Conservation (phyloP, 2,797 vertebrate species). For the Emys orbicularis region DNA sequence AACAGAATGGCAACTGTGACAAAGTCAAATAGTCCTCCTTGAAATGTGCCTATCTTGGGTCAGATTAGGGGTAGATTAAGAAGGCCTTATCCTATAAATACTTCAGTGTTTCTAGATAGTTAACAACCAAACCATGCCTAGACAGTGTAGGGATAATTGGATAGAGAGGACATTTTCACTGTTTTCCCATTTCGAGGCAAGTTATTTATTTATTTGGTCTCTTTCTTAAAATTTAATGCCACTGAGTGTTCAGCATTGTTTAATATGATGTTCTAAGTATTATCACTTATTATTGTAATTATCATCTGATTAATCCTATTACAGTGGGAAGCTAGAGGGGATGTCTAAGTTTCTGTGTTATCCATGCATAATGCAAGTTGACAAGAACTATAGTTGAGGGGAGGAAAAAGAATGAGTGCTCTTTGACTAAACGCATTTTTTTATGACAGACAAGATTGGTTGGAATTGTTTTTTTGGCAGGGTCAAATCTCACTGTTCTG, state of each 20-base stretch:
- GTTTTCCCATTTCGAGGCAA: background rate
- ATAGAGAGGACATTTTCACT: background rate
- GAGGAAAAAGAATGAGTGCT: background rate
- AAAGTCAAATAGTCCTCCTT: background rate
- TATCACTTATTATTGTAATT: background rate
- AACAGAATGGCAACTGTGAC: background rate
- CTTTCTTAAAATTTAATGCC: background rate
- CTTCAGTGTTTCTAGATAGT: background rate
- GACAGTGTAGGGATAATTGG: background rate
- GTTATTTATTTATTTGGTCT: background rate
- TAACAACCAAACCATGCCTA: background rate
- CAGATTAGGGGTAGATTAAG: background rate
- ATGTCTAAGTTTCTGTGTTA: background rate
- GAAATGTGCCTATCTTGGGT: background rate
- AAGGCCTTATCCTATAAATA: background rate
- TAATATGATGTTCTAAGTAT: background rate
- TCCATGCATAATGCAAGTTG: background rate
- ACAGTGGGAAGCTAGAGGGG: background rate
- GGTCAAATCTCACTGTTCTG: rapidly evolving
- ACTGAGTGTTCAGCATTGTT: background rate
- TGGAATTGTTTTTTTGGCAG: background rate
- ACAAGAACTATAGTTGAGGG: background rate
- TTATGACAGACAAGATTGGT: background rate
- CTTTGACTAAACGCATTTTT: background rate
- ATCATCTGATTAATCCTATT: background rate